These are phyloP conservation scores for Erpobdella octoculata DNA, from an alignment of 2,888 invertebrate genomes.

Conservation along the genomic window DNA sequence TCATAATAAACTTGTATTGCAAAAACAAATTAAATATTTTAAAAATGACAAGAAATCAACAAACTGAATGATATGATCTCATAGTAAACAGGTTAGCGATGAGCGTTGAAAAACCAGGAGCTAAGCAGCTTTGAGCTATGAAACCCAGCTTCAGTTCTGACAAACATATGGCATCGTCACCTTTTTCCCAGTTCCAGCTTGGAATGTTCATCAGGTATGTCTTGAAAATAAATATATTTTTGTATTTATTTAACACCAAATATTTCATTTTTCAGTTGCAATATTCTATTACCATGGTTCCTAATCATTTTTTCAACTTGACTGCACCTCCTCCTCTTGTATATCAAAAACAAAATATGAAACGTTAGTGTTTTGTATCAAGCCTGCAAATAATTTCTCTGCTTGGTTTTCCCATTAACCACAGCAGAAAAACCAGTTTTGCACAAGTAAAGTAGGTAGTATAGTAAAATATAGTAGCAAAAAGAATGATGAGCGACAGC, in stretches of 20 bases:
- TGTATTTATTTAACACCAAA: neutral
- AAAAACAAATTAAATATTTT: neutral
- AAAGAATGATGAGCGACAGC: no score
- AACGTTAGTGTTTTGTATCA: no score
- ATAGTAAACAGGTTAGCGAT: slow-evolving; percentile 30
- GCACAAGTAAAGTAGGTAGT: no score
- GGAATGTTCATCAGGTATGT: slow-evolving; percentile 30
- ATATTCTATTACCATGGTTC: neutral
- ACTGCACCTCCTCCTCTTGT: no score
- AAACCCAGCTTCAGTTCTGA: slow-evolving; percentile 29
- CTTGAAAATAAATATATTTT: neutral
- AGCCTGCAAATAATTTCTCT: no score
- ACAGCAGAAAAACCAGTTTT: no score
- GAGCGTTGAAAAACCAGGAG: slow-evolving; percentile 30
- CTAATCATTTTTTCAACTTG: no score
- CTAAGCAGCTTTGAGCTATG: slow-evolving; percentile 29
- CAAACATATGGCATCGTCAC: slow-evolving; percentile 28
- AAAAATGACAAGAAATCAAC: neutral
- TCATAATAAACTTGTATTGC: neutral
- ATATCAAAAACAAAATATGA: no score
- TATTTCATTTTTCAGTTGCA: no score
- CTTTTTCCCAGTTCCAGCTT: slow-evolving; percentile 24
- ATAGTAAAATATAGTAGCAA: no score
- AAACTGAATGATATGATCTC: slow-evolving; percentile 47
- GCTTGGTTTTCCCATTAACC: no score